Percentiles rank a stretch among this genome's conserved stretches.
Evolutionary conservation across 2,113 vertebrate species (phyloP).

Genomic region (Takifugu flavidus): DNA sequence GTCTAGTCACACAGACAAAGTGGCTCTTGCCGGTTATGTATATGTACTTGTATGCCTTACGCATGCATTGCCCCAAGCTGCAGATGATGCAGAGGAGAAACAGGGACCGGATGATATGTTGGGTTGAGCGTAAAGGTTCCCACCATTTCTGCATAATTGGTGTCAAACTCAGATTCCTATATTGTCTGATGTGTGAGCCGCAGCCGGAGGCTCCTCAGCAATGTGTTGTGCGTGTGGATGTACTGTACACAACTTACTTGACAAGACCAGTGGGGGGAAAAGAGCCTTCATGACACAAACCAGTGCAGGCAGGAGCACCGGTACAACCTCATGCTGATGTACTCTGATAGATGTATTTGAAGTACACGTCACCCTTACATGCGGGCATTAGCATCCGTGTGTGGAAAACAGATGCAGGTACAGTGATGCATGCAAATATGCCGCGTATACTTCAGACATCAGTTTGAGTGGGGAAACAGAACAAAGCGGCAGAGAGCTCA

Average conservation of each 20-base stretch:
- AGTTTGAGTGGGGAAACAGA: too few species aligned
- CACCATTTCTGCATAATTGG: conserved; percentile 67
- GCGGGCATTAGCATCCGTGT: not conserved
- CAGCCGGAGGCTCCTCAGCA: conserved; percentile 50
- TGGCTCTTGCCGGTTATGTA: not conserved
- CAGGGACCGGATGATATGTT: conserved; percentile 51
- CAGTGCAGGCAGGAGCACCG: not conserved
- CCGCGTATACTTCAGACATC: too few species aligned
- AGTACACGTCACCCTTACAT: conserved; percentile 9
- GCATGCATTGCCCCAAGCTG: conserved; percentile 39
- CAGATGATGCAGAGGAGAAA: conserved; percentile 48
- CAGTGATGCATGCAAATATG: not conserved
- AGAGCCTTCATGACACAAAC: not conserved
- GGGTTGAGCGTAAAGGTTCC: conserved; percentile 58
- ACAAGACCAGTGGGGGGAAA: conserved; percentile 44
- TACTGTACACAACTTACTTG: conserved; percentile 54
- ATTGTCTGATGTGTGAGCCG: conserved; percentile 53
- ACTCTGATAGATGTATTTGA: conserved; percentile 21
- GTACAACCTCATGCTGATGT: conserved; percentile 21
- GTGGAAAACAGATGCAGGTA: not conserved
- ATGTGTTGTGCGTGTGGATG: conserved; percentile 33
- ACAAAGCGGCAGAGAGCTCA: too few species aligned
- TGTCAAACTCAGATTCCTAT: conserved; percentile 64
- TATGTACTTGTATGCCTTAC: not conserved
- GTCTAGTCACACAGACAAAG: conserved; percentile 10